Evolutionary conservation across 1,140 invertebrate genomes (phyloP).

Genomic region (Leptestheria dahalacensis): DNA sequence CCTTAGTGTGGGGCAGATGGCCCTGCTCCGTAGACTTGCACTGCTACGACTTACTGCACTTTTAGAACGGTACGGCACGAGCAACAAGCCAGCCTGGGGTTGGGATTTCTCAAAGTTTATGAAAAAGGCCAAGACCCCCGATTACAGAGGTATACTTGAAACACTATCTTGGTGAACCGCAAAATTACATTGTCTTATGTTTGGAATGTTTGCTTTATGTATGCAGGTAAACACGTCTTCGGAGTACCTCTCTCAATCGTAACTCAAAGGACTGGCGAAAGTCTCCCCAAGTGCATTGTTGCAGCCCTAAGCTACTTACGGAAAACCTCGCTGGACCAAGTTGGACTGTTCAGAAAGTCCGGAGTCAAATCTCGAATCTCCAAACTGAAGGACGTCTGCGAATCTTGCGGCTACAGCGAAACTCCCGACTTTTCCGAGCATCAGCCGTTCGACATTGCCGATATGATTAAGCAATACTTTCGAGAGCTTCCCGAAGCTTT

Average conservation of each 20-base stretch:
- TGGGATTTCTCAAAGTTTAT: slow-evolving; percentile 86
- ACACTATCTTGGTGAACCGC: too few species aligned
- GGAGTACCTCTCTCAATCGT: slow-evolving; percentile 73
- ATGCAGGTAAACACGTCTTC: slow-evolving; percentile 69
- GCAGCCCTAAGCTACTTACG: slow-evolving; percentile 69
- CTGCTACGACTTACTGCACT: slow-evolving; percentile 72
- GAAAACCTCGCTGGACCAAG: slow-evolving; percentile 63
- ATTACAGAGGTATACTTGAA: slow-evolving; percentile 53
- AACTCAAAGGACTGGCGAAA: slow-evolving; percentile 70
- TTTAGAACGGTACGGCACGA: slow-evolving; percentile 78
- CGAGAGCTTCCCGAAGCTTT: slow-evolving; percentile 82
- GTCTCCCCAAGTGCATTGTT: slow-evolving; percentile 71
- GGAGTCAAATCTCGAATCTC: slow-evolving; percentile 78
- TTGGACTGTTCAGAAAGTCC: slow-evolving; percentile 80
- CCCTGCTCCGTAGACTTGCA: slow-evolving; percentile 69
- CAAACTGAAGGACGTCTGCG: slow-evolving; percentile 59
- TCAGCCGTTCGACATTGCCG: slow-evolving; percentile 85
- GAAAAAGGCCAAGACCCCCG: slow-evolving; percentile 71
- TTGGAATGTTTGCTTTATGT: background rate
- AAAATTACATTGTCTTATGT: too few species aligned
- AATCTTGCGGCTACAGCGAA: slow-evolving; percentile 34
- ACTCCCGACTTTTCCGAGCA: slow-evolving; percentile 48
- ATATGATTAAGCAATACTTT: slow-evolving; percentile 91
- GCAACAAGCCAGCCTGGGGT: slow-evolving; percentile 54
- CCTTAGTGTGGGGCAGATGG: slow-evolving; percentile 54